Evolutionary conservation across 2,888 invertebrate species (phyloP).

Genomic region (Eristalinus sepulchralis): DNA sequence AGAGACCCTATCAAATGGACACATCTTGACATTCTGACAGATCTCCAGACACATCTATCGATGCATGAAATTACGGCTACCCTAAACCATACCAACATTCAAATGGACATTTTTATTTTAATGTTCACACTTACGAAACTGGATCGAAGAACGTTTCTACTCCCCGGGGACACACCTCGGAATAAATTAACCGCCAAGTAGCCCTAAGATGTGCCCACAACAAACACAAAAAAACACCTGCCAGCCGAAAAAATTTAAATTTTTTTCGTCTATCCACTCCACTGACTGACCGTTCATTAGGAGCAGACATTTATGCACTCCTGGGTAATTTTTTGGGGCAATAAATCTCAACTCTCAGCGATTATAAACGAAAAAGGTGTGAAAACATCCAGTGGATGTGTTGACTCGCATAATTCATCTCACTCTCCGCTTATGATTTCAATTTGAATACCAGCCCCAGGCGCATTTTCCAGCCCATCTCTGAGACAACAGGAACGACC

Average conservation of each 20-base stretch:
- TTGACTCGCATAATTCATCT: conserved; percentile 65
- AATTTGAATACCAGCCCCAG: conserved; percentile 37
- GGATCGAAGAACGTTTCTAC: conserved; percentile 5
- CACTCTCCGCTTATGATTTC: not conserved
- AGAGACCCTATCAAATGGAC: not conserved
- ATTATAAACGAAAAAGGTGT: conserved; percentile 53
- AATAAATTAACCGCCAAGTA: conserved; percentile 46
- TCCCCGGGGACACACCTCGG: not conserved
- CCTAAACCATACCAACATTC: conserved; percentile 26
- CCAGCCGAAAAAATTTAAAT: conserved; percentile 31
- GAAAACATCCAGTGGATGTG: conserved; percentile 62
- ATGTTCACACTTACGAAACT: conserved; percentile 58
- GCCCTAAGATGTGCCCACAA: conserved; percentile 5
- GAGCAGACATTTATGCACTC: conserved; percentile 20
- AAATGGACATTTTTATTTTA: conserved; percentile 51
- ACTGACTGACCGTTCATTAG: conserved; percentile 9
- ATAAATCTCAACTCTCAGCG: conserved; percentile 47
- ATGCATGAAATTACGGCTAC: conserved; percentile 66
- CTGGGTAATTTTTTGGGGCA: conserved; percentile 41
- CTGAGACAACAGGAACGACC: not conserved
- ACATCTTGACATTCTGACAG: not conserved
- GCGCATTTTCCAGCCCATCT: not conserved
- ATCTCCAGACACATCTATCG: conserved; percentile 24
- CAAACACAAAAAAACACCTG: conserved; percentile 34
- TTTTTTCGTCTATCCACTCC: conserved; percentile 10